These are phyloP conservation scores for Emydocephalus ijimae DNA, from an alignment of 2,113 vertebrate genomes.

Conservation along the genomic window DNA sequence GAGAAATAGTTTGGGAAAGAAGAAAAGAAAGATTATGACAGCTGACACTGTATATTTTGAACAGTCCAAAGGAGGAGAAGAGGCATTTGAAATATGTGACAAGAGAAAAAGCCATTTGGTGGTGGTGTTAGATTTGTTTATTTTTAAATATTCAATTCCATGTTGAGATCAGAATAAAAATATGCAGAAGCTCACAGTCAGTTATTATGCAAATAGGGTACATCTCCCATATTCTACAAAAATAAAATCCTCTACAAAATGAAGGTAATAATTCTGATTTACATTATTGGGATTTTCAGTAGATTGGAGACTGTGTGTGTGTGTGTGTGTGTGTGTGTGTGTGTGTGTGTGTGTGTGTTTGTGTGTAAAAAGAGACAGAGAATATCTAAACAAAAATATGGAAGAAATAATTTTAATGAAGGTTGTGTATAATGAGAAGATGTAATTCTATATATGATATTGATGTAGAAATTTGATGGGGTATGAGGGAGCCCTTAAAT, in stretches of 20 bases:
- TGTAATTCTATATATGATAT: neutral
- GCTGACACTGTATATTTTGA: constrained; percentile 36
- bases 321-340: neutral
- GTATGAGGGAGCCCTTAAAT: neutral
- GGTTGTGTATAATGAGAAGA: neutral
- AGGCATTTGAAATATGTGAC: neutral
- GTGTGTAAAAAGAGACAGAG: neutral
- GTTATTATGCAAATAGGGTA: constrained; percentile 43
- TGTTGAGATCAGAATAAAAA: constrained; percentile 54
- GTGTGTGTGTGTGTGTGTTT: neutral
- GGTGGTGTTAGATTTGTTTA: constrained; percentile 8
- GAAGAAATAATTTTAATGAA: neutral
- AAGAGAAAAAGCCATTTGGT: neutral
- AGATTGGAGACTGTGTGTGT: neutral
- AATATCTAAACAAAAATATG: neutral
- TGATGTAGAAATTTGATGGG: neutral
- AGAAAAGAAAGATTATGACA: constrained; percentile 32
- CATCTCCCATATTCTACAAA: constrained; percentile 1
- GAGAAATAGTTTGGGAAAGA: constrained; percentile 36
- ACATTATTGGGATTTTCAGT: neutral
- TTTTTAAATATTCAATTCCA: constrained; percentile 8
- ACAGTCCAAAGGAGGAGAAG: neutral
- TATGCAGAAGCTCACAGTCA: constrained; percentile 42
- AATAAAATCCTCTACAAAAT: neutral
- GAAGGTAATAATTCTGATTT: neutral